Percentiles rank a stretch among this genome's conserved stretches.
These are phyloP conservation scores for Trichopria drosophilae DNA, from an alignment of 2,888 invertebrate genomes.

Conservation along the genomic window DNA sequence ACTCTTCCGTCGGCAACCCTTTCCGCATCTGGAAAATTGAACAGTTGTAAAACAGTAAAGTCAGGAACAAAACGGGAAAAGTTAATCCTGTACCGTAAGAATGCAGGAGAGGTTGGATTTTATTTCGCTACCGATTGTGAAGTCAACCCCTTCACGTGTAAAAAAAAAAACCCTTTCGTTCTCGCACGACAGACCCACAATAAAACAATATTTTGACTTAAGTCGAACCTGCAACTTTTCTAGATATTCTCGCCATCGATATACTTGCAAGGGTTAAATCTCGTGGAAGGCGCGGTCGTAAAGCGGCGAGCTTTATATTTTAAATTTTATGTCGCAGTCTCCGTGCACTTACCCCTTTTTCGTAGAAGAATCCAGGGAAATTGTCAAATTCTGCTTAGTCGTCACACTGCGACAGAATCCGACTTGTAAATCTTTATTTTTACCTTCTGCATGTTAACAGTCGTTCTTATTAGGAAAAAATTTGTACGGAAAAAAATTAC, in stretches of 20 bases:
- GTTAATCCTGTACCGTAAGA: slow-evolving; percentile 18
- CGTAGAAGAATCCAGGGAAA: slow-evolving; percentile 6
- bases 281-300: slow-evolving; percentile 38
- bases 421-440: slow-evolving; percentile 47
- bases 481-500: slow-evolving; percentile 40
- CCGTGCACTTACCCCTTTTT: slow-evolving; percentile 38
- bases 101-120: slow-evolving; percentile 4
- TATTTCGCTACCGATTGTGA: neutral
- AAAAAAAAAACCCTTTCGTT: slow-evolving; percentile 35
- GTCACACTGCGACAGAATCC: neutral
- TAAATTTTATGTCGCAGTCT: slow-evolving; percentile 40
- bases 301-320: slow-evolving; percentile 51
- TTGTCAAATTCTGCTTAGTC: too few species aligned
- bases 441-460: slow-evolving; percentile 21
- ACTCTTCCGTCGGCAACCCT: too few species aligned
- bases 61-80: slow-evolving; percentile 30
- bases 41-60: slow-evolving; percentile 35
- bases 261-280: slow-evolving; percentile 44
- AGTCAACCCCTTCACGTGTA: slow-evolving; percentile 38
- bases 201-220: slow-evolving; percentile 56
- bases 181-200: slow-evolving; percentile 38
- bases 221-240: slow-evolving; percentile 37
- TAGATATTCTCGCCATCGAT: slow-evolving; percentile 12
- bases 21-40: too few species aligned
- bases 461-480: too few species aligned